A percentile compares a stretch with the other conserved stretches of the same genome.
These are phyloP conservation scores for Nemurella pictetii DNA, from an alignment of 2,888 invertebrate species.

Conservation along the genomic window DNA sequence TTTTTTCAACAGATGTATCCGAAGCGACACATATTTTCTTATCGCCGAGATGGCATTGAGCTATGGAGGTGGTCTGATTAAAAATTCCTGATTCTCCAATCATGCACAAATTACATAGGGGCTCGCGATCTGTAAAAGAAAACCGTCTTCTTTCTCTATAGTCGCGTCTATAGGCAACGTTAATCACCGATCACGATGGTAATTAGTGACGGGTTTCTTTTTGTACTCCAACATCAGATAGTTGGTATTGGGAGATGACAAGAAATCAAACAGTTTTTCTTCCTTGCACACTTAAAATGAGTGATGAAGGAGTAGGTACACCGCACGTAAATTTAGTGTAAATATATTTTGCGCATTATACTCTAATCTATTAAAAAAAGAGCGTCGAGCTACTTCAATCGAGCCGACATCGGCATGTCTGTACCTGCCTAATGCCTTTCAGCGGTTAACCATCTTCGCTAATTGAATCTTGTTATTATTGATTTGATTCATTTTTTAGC, in stretches of 20 bases:
- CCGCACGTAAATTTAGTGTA: not conserved
- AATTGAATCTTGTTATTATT: not conserved
- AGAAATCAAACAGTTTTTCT: not conserved
- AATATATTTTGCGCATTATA: not conserved
- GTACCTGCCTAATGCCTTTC: too few species aligned
- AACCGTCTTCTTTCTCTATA: not conserved
- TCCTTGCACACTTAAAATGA: not conserved
- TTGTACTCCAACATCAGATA: not conserved
- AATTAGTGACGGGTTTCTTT: not conserved
- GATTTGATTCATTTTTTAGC: not conserved
- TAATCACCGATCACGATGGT: not conserved
- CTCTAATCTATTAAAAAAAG: not conserved
- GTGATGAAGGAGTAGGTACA: not conserved
- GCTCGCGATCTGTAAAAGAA: too few species aligned
- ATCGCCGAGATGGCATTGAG: too few species aligned
- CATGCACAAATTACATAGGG: too few species aligned
- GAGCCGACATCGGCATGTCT: too few species aligned
- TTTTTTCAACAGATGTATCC: too few species aligned
- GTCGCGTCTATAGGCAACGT: not conserved
- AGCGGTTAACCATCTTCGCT: not conserved
- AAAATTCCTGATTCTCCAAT: too few species aligned
- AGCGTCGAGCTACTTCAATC: not conserved
- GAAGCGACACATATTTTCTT: too few species aligned
- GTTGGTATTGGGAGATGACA: not conserved
- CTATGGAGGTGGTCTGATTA: too few species aligned